Evolutionary conservation across 2,888 invertebrate species (phyloP).

Genomic region (Steinernema scapterisci): DNA sequence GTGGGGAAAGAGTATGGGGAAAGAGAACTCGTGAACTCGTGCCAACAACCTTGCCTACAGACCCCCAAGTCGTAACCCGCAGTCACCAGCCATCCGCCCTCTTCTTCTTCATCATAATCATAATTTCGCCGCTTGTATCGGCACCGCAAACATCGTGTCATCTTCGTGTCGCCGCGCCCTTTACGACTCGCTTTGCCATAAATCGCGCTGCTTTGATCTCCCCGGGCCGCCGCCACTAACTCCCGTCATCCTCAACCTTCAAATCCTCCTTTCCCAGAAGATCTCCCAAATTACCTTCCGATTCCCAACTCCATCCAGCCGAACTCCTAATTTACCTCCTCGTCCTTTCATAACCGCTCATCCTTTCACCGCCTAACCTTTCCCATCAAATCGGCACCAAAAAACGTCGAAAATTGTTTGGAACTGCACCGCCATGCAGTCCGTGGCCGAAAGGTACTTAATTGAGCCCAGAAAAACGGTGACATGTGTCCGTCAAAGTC

Average conservation of each 20-base stretch:
- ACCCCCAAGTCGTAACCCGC: not conserved
- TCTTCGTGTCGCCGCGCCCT: conserved; percentile 12
- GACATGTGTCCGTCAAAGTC: conserved; percentile 12
- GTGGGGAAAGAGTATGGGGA: too few relatives aligned
- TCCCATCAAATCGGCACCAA: conserved; percentile 20
- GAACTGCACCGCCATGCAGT: not conserved
- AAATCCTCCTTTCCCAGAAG: not conserved
- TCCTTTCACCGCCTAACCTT: conserved; percentile 16
- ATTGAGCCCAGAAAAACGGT: conserved; percentile 25
- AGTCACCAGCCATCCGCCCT: not conserved
- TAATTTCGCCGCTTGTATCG: conserved; percentile 15
- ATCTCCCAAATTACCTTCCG: conserved; percentile 7
- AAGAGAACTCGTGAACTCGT: too few relatives aligned
- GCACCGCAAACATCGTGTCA: conserved; percentile 24
- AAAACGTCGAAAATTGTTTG: conserved; percentile 15
- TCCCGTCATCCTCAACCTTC: not conserved
- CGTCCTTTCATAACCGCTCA: not conserved
- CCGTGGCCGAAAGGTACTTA: not conserved
- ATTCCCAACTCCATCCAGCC: not conserved
- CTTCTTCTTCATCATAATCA: conserved; percentile 1
- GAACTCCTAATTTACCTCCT: not conserved
- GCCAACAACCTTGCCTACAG: too few relatives aligned
- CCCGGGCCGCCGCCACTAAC: not conserved
- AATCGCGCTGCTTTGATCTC: conserved; percentile 19
- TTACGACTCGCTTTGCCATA: conserved; percentile 26